phyloP scores from a whole-genome alignment of 1,140 invertebrate genomes.

The Leptestheria dahalacensis region DNA sequence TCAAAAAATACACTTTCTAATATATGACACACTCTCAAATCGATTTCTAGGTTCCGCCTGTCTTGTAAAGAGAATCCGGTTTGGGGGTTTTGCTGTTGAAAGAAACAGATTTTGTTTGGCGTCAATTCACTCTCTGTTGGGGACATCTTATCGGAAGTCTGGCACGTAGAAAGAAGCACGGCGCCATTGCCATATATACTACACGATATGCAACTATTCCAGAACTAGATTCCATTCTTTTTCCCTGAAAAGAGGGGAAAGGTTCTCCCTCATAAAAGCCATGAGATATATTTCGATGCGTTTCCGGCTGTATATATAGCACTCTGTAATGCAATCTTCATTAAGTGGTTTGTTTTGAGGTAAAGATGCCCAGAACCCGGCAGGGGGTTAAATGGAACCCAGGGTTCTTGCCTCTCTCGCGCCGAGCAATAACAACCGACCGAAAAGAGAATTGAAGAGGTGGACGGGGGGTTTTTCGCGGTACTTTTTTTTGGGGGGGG shows the following conservation, averaged over 20 bases:
- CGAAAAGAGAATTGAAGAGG: not conserved
- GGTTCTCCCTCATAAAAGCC: no score
- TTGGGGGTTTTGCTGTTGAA: no score
- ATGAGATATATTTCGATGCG: no score
- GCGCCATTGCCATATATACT: not conserved
- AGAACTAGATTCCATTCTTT: no score
- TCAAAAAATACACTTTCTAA: not conserved
- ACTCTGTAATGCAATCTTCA: not conserved
- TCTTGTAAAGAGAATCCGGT: no score
- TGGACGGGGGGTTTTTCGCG: not conserved
- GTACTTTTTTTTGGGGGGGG: not conserved
- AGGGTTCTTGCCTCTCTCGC: no score
- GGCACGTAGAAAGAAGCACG: not conserved
- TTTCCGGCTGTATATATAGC: no score
- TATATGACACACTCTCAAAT: not conserved
- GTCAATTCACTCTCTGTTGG: no score
- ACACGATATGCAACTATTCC: not conserved
- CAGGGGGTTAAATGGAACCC: not conserved
- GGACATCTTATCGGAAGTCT: not conserved
- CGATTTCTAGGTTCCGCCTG: no score
- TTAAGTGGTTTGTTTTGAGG: not conserved
- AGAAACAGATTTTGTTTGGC: no score
- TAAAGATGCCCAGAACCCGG: not conserved
- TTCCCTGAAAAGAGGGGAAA: no score
- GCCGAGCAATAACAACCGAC: not conserved